Conservation (phyloP, 1,140 invertebrate species). For the Drosophila sp. region DNA sequence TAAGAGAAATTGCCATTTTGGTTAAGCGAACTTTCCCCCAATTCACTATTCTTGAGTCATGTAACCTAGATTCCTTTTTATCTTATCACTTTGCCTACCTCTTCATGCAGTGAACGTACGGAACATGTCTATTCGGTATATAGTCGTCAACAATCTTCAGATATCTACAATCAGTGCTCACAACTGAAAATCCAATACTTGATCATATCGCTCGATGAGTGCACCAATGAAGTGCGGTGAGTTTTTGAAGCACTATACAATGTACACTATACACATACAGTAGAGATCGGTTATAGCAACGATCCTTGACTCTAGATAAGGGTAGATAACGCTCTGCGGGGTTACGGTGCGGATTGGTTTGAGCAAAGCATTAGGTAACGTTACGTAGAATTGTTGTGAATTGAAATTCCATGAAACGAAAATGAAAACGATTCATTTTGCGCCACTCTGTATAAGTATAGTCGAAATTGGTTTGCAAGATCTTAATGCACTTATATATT, state of each 20-base stretch:
- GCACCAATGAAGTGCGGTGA: conserved; percentile 73
- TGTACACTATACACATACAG: neutral
- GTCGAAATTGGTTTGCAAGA: neutral
- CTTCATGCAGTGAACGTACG: conserved; percentile 62
- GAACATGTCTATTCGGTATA: conserved; percentile 80
- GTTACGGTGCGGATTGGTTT: too few relatives aligned
- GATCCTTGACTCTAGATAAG: too few relatives aligned
- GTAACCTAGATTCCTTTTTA: conserved; percentile 10
- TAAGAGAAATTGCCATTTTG: conserved; percentile 32
- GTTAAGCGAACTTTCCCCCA: too few relatives aligned
- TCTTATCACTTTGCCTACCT: neutral
- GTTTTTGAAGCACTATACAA: conserved; percentile 1
- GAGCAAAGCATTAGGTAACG: too few relatives aligned
- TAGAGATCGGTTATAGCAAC: neutral
- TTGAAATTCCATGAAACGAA: too few relatives aligned
- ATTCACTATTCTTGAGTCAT: neutral
- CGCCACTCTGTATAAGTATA: neutral
- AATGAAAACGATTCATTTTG: too few relatives aligned
- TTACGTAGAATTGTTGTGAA: too few relatives aligned
- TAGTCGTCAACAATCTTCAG: conserved; percentile 80
- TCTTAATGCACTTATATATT: conserved; percentile 2
- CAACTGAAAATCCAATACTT: conserved; percentile 81
- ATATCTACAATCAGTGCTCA: conserved; percentile 80
- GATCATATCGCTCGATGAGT: conserved; percentile 76
- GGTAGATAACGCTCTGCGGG: too few relatives aligned